These are phyloP conservation scores for Haliclona indistincta DNA, from an alignment of 37 sponge, comb jelly and placozoan genomes.

Conservation along the genomic window DNA sequence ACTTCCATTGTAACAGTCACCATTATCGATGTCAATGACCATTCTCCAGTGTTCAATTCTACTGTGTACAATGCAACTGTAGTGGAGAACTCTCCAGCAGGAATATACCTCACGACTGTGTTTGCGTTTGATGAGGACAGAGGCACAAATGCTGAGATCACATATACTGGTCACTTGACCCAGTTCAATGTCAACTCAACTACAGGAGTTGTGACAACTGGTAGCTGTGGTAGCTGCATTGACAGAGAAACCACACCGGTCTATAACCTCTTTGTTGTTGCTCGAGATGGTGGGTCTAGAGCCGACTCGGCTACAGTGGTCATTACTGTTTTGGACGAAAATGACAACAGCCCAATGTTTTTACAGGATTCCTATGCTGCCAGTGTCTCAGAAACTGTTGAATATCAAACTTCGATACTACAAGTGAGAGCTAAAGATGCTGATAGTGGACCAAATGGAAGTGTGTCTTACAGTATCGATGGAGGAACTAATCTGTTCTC, in stretches of 20 bases:
- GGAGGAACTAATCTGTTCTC: slow-evolving; percentile 4
- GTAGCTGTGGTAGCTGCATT: not conserved
- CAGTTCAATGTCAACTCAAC: slow-evolving; percentile 28
- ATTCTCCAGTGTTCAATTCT: slow-evolving; percentile 30
- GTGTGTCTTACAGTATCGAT: slow-evolving; percentile 16
- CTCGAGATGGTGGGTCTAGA: slow-evolving; percentile 52
- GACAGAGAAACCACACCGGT: slow-evolving; percentile 42
- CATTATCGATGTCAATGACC: slow-evolving; percentile 45
- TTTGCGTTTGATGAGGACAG: slow-evolving; percentile 65
- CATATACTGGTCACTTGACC: slow-evolving; percentile 13
- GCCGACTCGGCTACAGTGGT: slow-evolving; percentile 27
- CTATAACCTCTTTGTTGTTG: slow-evolving; percentile 20
- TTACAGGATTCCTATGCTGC: slow-evolving; percentile 8
- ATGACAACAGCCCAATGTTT: slow-evolving; percentile 58
- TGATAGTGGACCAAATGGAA: slow-evolving; percentile 32
- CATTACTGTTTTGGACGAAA: slow-evolving; percentile 42
- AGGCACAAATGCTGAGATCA: slow-evolving; percentile 27
- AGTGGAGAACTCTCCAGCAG: slow-evolving; percentile 26
- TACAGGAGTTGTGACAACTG: slow-evolving; percentile 46
- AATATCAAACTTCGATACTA: not conserved
- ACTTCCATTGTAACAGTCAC: slow-evolving; percentile 8
- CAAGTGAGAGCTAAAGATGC: slow-evolving; percentile 13
- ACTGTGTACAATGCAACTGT: slow-evolving; percentile 20
- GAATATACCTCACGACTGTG: slow-evolving; percentile 35
- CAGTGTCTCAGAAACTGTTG: slow-evolving; percentile 16